phyloP scores from a whole-genome alignment of 2,888 invertebrate genomes.

The Globia sparganii region DNA sequence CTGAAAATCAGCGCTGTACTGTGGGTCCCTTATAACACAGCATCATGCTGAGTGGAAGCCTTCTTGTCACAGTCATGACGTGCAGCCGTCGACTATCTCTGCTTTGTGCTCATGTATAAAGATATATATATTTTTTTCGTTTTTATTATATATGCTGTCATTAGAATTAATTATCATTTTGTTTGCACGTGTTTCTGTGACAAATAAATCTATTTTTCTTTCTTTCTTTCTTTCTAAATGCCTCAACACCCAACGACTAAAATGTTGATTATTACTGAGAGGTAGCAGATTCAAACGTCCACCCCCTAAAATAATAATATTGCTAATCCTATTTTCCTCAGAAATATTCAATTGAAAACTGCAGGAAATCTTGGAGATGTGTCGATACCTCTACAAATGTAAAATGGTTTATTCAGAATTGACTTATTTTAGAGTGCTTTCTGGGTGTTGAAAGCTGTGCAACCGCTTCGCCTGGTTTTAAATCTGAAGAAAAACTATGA shows the following conservation, averaged over 20 bases:
- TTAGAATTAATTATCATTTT: too few species aligned
- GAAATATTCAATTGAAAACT: conserved; percentile 37
- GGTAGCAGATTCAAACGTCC: conserved; percentile 21
- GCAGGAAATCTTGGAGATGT: conserved; percentile 17
- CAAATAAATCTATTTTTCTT: too few species aligned
- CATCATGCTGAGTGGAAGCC: too few species aligned
- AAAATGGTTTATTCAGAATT: conserved; percentile 27
- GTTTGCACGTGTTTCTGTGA: too few species aligned
- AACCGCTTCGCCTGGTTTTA: conserved; percentile 3
- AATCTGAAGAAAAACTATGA: conserved; percentile 3
- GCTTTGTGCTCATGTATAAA: too few species aligned
- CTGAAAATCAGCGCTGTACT: too few species aligned
- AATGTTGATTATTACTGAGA: conserved; percentile 52
- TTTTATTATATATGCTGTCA: too few species aligned
- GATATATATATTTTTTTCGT: too few species aligned
- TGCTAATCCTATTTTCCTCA: conserved; percentile 18
- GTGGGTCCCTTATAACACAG: too few species aligned
- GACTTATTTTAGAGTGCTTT: conserved; percentile 28
- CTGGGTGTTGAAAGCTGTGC: conserved; percentile 7
- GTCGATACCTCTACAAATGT: conserved; percentile 20
- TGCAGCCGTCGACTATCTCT: too few species aligned
- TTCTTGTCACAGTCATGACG: too few species aligned
- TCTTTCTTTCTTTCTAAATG: too few species aligned
- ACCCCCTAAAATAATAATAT: conserved; percentile 44
- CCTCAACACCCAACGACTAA: background rate